phyloP scores from a whole-genome alignment of 2,797 vertebrate genomes.

The Ciconia nigra region DNA sequence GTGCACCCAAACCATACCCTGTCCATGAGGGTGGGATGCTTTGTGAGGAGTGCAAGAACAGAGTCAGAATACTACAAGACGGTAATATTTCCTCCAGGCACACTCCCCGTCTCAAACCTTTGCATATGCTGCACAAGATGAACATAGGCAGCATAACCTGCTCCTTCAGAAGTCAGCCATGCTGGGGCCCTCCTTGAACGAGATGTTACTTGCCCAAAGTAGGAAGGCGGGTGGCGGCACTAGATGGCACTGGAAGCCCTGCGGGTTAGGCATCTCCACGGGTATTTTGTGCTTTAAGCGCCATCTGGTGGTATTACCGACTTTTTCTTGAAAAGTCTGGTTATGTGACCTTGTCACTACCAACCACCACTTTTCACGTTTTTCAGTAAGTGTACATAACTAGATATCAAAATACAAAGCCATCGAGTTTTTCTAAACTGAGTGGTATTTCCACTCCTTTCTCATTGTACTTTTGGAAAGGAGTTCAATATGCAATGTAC shows the following conservation, averaged over 20 bases:
- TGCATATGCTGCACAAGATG: not conserved
- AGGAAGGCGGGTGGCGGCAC: not conserved
- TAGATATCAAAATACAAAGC: not conserved
- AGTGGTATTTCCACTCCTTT: not conserved
- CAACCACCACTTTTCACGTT: not conserved
- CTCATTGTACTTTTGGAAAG: not conserved
- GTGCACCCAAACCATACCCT: not conserved
- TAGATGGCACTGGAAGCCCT: constrained; percentile 42
- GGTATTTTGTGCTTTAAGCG: not conserved
- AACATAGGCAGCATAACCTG: not conserved
- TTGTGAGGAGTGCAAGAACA: not conserved
- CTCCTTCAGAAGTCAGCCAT: not conserved
- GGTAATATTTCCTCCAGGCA: not conserved
- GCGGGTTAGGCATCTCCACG: not conserved
- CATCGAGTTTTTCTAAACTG: not conserved
- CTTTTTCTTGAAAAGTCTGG: not conserved
- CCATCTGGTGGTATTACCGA: not conserved
- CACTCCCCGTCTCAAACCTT: not conserved
- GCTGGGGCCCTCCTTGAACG: not conserved
- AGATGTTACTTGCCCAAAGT: not conserved
- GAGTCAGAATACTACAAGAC: not conserved
- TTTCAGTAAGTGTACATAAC: not conserved
- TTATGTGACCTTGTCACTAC: not conserved
- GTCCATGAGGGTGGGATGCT: too few relatives aligned
- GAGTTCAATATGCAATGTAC: not conserved